Evolutionary conservation across 2,888 invertebrate genomes (phyloP), one percentile per base, ranked within the genome.

Genomic region (Dyspetes luteomarginatus): DNA sequence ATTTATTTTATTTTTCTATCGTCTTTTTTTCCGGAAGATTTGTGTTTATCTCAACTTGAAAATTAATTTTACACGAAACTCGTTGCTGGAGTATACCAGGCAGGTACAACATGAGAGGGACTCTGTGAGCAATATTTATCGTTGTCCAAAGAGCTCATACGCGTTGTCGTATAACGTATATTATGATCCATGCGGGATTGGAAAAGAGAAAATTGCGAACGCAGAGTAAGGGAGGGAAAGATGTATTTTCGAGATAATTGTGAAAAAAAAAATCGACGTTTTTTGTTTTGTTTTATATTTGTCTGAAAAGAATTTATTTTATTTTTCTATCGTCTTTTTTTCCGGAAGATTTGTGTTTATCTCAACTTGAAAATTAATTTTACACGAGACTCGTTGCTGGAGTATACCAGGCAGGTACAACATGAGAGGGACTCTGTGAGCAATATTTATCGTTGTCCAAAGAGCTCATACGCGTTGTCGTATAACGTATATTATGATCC

Each of bases 401-500:
- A 36, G 36, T 36, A 36, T 50, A 56, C 52, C 28, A 52, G 64
- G 19, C 26, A 56, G 15, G 43, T 60, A 50, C 24, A 68, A 22
- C 15, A 4, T 19, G 7, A 4, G 52, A 26, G 26, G 58, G 22
- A 67, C 26, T 58, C 17, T 67, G 60, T 43, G 28, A 52, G 52
- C 43, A n/a, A 73, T 78, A 58, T n/a, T n/a, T 77, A 65, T 77
- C 71, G 58, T 71, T 58, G 77, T 77, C 77, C 71, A 65, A n/a
- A 50, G 30, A 30, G 48, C 28, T 71, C 65, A 43, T 56, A 43
- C 58, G 26, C 19, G 48, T 48, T 48, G 56, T 24, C 43, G 60
- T 50, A 48, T 19, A 19, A 9, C 45, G 48, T 60, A 60, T 55
- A 77, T n/a, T n/a, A n/a, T 24, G 48, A 56, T 58, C 22, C 55